phyloP scores from a whole-genome alignment of 1,140 invertebrate species.

The Caligus rogercresseyi region DNA sequence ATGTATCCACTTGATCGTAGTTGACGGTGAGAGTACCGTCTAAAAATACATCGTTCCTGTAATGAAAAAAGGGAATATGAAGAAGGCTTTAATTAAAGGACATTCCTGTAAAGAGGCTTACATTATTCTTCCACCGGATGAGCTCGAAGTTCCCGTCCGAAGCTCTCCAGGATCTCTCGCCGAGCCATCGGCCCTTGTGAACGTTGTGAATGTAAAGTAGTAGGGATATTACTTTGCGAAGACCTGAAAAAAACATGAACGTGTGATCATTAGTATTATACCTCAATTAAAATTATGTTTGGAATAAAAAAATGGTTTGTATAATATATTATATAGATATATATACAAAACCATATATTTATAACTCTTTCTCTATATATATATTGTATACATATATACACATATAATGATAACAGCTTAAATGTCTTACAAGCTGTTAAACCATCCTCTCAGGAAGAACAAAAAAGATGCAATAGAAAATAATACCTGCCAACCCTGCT shows the following conservation, averaged over 20 bases:
- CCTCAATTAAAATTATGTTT: no score
- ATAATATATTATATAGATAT: no score
- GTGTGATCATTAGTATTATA: background rate
- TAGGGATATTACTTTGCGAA: slow-evolving; percentile 97
- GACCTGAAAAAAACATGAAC: slow-evolving; percentile 41
- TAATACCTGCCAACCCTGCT: no score
- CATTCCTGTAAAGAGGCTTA: slow-evolving; percentile 27
- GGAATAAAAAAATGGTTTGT: no score
- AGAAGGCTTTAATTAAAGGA: slow-evolving; percentile 3
- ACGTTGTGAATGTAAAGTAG: slow-evolving; percentile 89
- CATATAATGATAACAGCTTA: no score
- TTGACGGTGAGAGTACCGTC: slow-evolving; percentile 83
- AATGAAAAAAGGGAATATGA: background rate
- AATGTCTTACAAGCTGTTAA: no score
- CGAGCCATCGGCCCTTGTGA: slow-evolving; percentile 91
- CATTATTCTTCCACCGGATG: slow-evolving; percentile 76
- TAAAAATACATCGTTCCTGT: slow-evolving; percentile 64
- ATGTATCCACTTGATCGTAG: slow-evolving; percentile 68
- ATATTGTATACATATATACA: no score
- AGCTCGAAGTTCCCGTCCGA: slow-evolving; percentile 75
- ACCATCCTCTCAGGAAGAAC: no score
- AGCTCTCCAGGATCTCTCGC: slow-evolving; percentile 85
- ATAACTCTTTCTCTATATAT: no score
- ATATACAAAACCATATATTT: no score
- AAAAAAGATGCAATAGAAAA: no score